A percentile compares a stretch with the other conserved stretches of the same genome.
phyloP scores from a whole-genome alignment of 2,113 vertebrate genomes.

The Psittacula cyanocephala region DNA sequence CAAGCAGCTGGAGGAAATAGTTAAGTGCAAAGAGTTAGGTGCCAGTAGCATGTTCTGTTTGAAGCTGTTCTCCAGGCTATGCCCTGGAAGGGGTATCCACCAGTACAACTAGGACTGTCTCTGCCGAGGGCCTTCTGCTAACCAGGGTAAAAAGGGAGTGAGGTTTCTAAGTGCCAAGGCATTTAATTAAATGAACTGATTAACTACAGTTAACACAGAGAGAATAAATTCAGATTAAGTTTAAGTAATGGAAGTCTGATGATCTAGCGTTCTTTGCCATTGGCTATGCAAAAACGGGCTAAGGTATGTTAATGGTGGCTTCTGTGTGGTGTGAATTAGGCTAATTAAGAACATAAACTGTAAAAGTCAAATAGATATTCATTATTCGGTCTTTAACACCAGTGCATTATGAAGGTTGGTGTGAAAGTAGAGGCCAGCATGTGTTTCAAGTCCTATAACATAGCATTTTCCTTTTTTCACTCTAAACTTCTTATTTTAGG shows the following conservation, averaged over 20 bases:
- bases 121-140: neutral
- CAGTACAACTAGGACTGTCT: neutral
- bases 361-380: neutral
- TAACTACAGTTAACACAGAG: neutral
- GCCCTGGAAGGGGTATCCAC: neutral
- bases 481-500: neutral
- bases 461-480: neutral
- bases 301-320: neutral
- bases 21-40: neutral
- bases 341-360: neutral
- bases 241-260: neutral
- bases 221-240: neutral
- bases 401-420: neutral
- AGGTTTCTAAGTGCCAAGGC: neutral
- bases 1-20: neutral
- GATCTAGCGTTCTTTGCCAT: neutral
- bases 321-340: neutral
- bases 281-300: neutral
- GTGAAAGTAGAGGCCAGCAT: neutral
- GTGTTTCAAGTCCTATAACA: neutral
- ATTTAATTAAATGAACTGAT: neutral
- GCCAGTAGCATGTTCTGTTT: fast-evolving
- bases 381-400: neutral
- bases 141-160: neutral
- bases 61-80: neutral